Conservation (phyloP, 2,797 vertebrate genomes). For the Centropyge bicolor region DNA sequence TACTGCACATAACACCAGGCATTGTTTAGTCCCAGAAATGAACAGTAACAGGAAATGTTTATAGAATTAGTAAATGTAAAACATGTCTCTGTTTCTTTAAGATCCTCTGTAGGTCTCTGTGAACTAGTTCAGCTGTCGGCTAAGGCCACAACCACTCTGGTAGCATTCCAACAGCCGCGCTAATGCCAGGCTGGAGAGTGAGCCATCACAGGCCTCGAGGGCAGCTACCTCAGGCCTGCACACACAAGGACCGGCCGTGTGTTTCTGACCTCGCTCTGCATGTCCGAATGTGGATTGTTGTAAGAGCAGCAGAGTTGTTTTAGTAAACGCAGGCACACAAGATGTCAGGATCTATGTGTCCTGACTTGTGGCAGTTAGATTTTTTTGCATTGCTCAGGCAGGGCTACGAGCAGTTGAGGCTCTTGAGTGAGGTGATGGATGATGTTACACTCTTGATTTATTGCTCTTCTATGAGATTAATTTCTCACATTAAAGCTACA, state of each 20-base stretch:
- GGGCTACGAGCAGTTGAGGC: not conserved
- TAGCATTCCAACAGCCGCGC: constrained; percentile 61
- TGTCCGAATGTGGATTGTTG: constrained; percentile 9
- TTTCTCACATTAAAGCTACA: constrained; percentile 6
- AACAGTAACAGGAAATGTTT: not conserved
- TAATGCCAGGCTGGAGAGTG: not conserved
- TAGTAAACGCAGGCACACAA: not conserved
- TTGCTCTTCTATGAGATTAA: not conserved
- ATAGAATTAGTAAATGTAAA: not conserved
- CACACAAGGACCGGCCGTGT: constrained; percentile 11
- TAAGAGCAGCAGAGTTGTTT: not conserved
- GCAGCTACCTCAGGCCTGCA: constrained; percentile 7
- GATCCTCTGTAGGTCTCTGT: not conserved
- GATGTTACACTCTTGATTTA: constrained; percentile 3
- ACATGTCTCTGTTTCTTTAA: constrained; percentile 21
- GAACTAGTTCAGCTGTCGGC: constrained; percentile 35
- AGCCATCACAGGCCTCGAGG: constrained; percentile 11
- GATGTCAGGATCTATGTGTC: not conserved
- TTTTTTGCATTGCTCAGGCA: not conserved
- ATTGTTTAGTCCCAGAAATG: constrained; percentile 1
- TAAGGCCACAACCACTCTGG: constrained; percentile 52
- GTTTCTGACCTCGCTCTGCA: constrained; percentile 6
- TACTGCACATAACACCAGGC: not conserved
- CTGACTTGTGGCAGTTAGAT: not conserved
- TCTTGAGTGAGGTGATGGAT: not conserved